These are phyloP conservation scores for Basileuterus tristriatus DNA, from an alignment of 2,797 vertebrate genomes.

Conservation along the genomic window DNA sequence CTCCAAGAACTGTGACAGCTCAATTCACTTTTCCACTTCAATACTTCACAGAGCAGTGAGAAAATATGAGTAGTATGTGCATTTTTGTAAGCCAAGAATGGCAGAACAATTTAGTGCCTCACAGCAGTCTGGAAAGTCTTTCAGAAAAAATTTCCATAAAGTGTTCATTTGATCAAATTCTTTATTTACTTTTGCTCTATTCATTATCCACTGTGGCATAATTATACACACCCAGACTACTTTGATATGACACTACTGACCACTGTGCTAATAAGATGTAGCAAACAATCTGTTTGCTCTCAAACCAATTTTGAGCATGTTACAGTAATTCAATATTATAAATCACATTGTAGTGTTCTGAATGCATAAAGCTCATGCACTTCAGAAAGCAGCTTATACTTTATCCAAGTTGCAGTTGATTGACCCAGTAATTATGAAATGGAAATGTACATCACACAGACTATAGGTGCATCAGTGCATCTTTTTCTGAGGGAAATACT, in stretches of 20 bases:
- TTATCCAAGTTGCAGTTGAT: not conserved
- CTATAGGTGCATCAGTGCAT: not conserved
- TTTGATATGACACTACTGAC: constrained; percentile 38
- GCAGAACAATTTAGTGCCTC: constrained; percentile 20
- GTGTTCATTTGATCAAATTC: not conserved
- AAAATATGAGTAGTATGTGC: not conserved
- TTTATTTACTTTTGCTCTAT: constrained; percentile 2
- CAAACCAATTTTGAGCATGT: constrained; percentile 27
- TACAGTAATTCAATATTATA: constrained; percentile 25
- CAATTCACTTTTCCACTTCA: constrained; percentile 19
- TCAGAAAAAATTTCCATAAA: not conserved
- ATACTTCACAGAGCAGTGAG: not conserved
- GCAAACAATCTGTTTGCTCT: constrained; percentile 28
- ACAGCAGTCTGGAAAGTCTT: not conserved
- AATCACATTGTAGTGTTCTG: not conserved
- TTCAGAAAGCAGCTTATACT: not conserved
- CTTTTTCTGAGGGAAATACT: not conserved
- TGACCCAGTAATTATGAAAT: constrained; percentile 15
- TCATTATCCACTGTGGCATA: not conserved
- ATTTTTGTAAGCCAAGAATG: not conserved
- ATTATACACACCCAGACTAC: constrained; percentile 2
- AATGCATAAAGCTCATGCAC: not conserved
- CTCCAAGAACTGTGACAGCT: not conserved
- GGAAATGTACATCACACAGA: not conserved
- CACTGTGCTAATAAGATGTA: constrained; percentile 7